Base-by-base conservation (phyloP, 1,140 invertebrate genomes). In the Leptopilina boulardi region DNA sequence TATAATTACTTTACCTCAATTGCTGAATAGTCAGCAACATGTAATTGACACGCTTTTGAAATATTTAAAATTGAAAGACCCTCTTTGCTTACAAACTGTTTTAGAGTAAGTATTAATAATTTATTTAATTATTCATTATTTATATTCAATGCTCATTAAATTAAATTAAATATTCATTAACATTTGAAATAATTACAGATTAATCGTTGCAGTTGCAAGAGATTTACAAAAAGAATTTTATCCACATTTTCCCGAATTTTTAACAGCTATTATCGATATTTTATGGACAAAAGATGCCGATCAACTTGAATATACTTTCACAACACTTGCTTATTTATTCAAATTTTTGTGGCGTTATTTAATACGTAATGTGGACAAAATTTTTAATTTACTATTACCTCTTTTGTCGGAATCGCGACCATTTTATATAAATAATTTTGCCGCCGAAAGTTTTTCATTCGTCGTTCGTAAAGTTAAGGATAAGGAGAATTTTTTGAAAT, bases 371-470 rank as follows among this genome's bases (percentile, higher is more conserved):
- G 93, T 98, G 56, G 91, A 93, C 47, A 92, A 92, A 34, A 93
- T 97, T 0, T 94, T 97, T 77, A 93, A 94, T 70, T 91, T 94
- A 47, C 93, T 97, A 47, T 88, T 96, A 21, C 96, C 96, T 0
- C 87, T 98, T 0, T 86, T 98, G 6, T 94, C 93, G 78, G 93
- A 94, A 66, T 90, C 91, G 4, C 92, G 93, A 75, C 96, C 95
- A 73, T 92, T 93, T 72, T 97, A 98, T 86, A 94, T 98, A n/a
- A 95, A 95, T 80, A 95, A 95, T 87, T 98, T 98, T 93, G 97
- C 97, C n/a, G 96, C 96, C 1, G 97, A 98, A 91, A 96, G 96
- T 91, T 98, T 99, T 92, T 95, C 97, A 13, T 98, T 97, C 92
- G 94, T 98, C 1, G 95, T 97, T 8, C 91, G 97, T 78, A 98